phyloP scores from a whole-genome alignment of 2,888 invertebrate species.

The Petrolisthes manimaculis region DNA sequence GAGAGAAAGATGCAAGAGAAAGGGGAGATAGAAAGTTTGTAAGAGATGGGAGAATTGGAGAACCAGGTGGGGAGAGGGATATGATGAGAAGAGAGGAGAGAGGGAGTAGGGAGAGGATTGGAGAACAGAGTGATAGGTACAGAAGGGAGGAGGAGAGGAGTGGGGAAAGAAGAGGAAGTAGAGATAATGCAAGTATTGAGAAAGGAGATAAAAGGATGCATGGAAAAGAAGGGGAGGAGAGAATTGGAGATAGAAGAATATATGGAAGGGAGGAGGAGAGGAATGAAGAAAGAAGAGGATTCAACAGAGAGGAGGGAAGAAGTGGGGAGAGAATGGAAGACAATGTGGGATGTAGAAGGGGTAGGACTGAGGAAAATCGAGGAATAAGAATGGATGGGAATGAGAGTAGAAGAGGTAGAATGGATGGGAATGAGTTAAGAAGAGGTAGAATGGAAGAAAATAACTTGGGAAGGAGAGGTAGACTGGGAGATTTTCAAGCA shows the following conservation, averaged over 20 bases:
- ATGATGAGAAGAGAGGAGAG: background rate
- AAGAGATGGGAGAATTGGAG: background rate
- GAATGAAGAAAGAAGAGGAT: background rate
- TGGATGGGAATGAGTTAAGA: background rate
- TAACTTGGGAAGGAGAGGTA: background rate
- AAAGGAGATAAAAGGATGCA: background rate
- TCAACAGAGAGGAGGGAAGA: constrained; percentile 4
- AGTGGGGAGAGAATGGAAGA: background rate
- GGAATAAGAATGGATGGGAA: background rate
- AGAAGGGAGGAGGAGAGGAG: background rate
- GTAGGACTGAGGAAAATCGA: too few species aligned
- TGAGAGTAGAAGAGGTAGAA: background rate
- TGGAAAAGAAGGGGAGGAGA: constrained; percentile 6
- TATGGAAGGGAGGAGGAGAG: constrained; percentile 4
- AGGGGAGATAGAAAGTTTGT: background rate
- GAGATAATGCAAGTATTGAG: constrained; percentile 10
- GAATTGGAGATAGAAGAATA: background rate
- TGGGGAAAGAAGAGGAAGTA: background rate
- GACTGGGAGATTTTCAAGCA: background rate
- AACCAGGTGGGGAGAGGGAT: background rate
- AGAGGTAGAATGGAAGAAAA: background rate
- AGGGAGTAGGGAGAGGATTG: background rate
- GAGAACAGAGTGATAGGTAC: background rate
- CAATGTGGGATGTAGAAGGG: background rate
- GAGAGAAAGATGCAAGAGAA: background rate